A percentile compares a stretch with the other conserved stretches of the same genome.
Conservation (phyloP, 2,888 invertebrate genomes). For the Dolichopus griseipennis region DNA sequence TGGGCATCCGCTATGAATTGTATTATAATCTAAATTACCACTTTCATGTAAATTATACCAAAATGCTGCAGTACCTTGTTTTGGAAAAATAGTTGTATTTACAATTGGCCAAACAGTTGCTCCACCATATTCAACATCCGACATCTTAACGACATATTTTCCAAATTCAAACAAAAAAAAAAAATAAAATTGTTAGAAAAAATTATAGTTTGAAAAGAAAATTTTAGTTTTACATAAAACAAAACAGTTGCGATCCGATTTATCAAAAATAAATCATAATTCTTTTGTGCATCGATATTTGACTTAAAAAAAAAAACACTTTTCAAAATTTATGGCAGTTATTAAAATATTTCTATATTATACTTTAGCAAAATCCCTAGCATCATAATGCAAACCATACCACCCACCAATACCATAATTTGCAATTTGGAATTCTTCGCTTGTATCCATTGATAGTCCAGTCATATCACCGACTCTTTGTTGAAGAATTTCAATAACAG, state of each 20-base stretch:
- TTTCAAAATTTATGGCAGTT: too few relatives aligned
- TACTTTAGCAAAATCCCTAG: constrained; percentile 18
- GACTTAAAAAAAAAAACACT: too few relatives aligned
- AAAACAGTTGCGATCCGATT: constrained; percentile 40
- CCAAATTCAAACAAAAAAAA: too few relatives aligned
- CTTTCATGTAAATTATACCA: constrained; percentile 89
- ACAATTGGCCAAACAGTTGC: constrained; percentile 94
- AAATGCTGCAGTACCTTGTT: constrained; percentile 59
- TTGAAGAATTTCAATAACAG: constrained; percentile 26
- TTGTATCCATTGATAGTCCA: constrained; percentile 28
- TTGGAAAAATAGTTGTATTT: constrained; percentile 58
- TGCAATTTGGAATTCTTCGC: constrained; percentile 36
- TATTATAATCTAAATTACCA: constrained; percentile 80
- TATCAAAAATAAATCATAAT: too few relatives aligned
- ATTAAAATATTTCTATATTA: neutral
- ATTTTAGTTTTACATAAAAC: constrained; percentile 38
- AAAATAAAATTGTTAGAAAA: too few relatives aligned
- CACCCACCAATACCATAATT: constrained; percentile 39
- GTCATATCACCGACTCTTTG: constrained; percentile 34
- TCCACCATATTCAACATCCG: constrained; percentile 91
- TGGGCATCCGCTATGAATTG: constrained; percentile 91
- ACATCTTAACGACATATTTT: constrained; percentile 63
- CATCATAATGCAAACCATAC: constrained; percentile 34
- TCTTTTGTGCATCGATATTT: too few relatives aligned
- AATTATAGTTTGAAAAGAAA: too few relatives aligned